These are phyloP conservation scores for Coleophora deauratella DNA, from an alignment of 2,888 invertebrate genomes.

Conservation along the genomic window DNA sequence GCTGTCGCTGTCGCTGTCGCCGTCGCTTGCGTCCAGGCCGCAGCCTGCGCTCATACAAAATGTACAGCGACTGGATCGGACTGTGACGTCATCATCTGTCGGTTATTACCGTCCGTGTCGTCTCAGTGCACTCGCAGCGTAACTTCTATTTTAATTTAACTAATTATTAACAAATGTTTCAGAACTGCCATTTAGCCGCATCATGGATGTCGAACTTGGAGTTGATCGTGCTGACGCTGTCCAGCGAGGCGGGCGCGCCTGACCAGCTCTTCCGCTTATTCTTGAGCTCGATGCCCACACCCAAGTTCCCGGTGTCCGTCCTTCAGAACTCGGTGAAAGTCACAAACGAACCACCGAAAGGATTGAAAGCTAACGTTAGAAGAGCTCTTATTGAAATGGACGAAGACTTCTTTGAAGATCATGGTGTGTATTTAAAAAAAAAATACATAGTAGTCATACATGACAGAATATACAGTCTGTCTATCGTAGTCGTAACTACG, in stretches of 20 bases:
- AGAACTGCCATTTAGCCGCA: conserved; percentile 94
- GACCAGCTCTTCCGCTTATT: conserved; percentile 86
- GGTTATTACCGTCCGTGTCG: too few species aligned
- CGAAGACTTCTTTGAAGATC: conserved; percentile 85
- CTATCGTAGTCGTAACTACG: too few species aligned
- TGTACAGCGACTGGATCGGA: too few species aligned
- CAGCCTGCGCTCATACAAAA: too few species aligned
- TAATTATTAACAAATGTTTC: too few species aligned
- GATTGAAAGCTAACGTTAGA: conserved; percentile 89
- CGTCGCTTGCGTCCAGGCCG: too few species aligned
- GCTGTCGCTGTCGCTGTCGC: too few species aligned
- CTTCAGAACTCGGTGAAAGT: conserved; percentile 95
- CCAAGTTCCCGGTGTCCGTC: conserved; percentile 90
- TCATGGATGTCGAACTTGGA: conserved; percentile 95
- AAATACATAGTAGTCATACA: too few species aligned
- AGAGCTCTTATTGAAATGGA: conserved; percentile 86
- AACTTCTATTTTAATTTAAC: too few species aligned
- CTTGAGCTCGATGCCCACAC: conserved; percentile 92
- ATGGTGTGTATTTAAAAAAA: conserved; percentile 61
- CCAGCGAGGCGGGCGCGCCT: conserved; percentile 77
- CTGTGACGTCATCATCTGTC: too few species aligned
- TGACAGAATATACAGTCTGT: too few species aligned
- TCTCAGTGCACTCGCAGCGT: too few species aligned
- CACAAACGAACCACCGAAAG: conserved; percentile 95
- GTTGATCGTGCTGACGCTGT: conserved; percentile 81